Base-by-base conservation (phyloP, 2,113 vertebrate species). In the Ardeotis arabs region DNA sequence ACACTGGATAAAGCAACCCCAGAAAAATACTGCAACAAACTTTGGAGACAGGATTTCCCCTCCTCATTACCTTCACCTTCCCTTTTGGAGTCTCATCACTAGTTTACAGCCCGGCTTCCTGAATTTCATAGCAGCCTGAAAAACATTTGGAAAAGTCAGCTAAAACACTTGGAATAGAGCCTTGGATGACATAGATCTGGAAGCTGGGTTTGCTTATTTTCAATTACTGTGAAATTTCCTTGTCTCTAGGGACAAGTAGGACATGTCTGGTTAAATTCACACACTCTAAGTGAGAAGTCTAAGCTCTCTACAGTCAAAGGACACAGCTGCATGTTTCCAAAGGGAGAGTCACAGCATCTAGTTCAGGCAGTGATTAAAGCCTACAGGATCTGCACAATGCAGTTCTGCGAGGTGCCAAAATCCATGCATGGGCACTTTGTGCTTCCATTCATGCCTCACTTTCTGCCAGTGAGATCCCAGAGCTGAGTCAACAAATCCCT, bases 51-150 rank as follows among this genome's bases (percentile, higher is more conserved):
- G 16, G 7, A 29, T 60, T 91, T 77, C 20, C 15, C 66, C 13
- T 77, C 25, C 2, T 45, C 22, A 8, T 47, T 86, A 37, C 8
- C 0, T 0, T 16, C 22, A 52, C 17, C 27, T 76, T 75, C 31
- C 5, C 16, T 22, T 72, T 49, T 76, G 17, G 8, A 41, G 1
- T 59, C 49, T 44, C 25, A 75, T 16, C 10, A 44, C 5, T 24
- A 67, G 4, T 10, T 14, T 41, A 50, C 8, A 60, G 12, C 6
- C 72, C 14, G 3, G 2, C 12, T 53, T 83, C 44, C 58, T 59
- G 24, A 75, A 73, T 60, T 55, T n/a, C 53, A 41, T 47, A 25
- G 17, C 37, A 67, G 28, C 22, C 24, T 55, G 31, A 83, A 79
- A 72, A 83, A 22, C 12, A 8, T 49, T 58, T 62, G 23, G 35